Evolutionary conservation across 2,113 vertebrate genomes (phyloP).

Genomic region (Pundamilia nyererei): DNA sequence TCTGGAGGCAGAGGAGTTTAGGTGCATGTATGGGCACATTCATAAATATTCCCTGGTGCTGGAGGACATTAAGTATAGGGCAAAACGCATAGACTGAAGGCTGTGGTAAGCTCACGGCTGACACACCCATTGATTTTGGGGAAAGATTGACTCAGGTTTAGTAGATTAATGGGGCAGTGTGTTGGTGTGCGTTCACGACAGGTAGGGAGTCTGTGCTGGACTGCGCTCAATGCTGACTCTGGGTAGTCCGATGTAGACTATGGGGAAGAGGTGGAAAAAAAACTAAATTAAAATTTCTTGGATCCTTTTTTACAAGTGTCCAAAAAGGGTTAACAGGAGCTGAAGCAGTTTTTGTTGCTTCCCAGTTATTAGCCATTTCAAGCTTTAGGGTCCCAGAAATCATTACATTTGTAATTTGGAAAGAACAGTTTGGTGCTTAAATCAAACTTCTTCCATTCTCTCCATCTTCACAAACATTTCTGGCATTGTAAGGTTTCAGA

Average conservation of each 20-base stretch:
- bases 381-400: neutral
- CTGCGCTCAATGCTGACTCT: neutral
- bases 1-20: neutral
- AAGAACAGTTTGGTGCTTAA: neutral
- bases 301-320: neutral
- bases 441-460: neutral
- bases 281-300: neutral
- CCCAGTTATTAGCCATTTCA: neutral
- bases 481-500: neutral
- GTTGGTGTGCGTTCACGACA: neutral
- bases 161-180: neutral
- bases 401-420: neutral
- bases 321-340: neutral
- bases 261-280: fast-evolving
- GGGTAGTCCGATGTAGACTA: neutral
- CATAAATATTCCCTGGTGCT: neutral
- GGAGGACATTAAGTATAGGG: neutral
- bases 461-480: neutral
- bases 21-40: neutral
- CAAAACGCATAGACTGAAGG: neutral
- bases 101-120: fast-evolving
- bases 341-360: fast-evolving
- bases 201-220: neutral
- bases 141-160: neutral
- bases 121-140: neutral